Conservation (phyloP, 2,888 invertebrate species). For the Amaurobius ferox region DNA sequence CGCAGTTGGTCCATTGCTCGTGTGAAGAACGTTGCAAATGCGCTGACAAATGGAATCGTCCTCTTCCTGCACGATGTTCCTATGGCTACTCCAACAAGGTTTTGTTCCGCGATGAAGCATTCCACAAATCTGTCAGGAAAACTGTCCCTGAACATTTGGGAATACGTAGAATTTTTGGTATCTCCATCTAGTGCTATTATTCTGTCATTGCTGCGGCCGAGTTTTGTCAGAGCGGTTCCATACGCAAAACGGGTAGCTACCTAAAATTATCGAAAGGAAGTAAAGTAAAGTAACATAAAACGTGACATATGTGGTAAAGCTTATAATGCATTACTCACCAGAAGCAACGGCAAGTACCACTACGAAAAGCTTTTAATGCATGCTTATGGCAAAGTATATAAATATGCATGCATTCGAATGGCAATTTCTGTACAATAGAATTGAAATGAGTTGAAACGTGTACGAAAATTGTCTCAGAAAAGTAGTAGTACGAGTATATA, state of each 20-base stretch:
- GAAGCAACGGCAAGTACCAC: too few relatives aligned
- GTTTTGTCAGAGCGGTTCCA: slow-evolving; percentile 93
- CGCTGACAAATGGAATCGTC: slow-evolving; percentile 94
- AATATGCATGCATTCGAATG: too few relatives aligned
- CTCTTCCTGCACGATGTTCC: slow-evolving; percentile 95
- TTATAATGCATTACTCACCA: too few relatives aligned
- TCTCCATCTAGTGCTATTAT: slow-evolving; percentile 98
- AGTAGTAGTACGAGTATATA: too few relatives aligned
- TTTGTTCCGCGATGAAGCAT: slow-evolving; percentile 99
- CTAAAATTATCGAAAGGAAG: slow-evolving; percentile 70
- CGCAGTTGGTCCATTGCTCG: slow-evolving; percentile 98
- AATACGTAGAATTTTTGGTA: slow-evolving; percentile 98
- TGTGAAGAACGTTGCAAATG: slow-evolving; percentile 98
- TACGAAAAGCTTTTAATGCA: too few relatives aligned
- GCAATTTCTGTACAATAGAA: too few relatives aligned
- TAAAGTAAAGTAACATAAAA: too few relatives aligned
- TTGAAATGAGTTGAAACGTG: too few relatives aligned
- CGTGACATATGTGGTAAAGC: too few relatives aligned
- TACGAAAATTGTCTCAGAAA: too few relatives aligned
- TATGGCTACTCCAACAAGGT: slow-evolving; percentile 95
- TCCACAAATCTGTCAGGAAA: slow-evolving; percentile 89
- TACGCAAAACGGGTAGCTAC: slow-evolving; percentile 96
- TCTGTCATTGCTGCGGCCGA: slow-evolving; percentile 83
- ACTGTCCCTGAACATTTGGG: slow-evolving; percentile 90
- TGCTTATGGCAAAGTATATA: too few relatives aligned